Evolutionary conservation across 1,140 invertebrate species (phyloP), one percentile per base, ranked within the genome.

Genomic region (Phocides pigmalion): DNA sequence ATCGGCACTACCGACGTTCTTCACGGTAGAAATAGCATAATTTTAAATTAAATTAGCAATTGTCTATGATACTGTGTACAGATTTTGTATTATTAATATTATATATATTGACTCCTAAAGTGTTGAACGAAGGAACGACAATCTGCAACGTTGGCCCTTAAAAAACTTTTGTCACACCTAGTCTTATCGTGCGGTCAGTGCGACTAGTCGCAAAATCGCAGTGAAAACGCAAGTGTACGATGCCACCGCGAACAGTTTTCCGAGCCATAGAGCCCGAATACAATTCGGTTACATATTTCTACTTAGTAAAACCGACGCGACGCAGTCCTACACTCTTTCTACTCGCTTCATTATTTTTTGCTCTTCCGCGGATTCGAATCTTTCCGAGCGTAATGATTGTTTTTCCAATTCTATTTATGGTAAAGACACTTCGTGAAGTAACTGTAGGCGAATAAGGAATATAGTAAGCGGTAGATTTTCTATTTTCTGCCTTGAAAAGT

Each of bases 231-330:
- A 25, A 8, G 28, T 32, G 9, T 11, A 11, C 28, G 9, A 2
- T 0, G n/a, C 9, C 50, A 37, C 39, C 47, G 32, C 20, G 17
- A 42, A 47, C 69, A 62, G 65, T 76, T 76, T 79, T 76, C 71
- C 74, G 69, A 59, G 51, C 64, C 72, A 71, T 58, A 63, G 72
- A 64, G 39, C 66, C 37, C 66, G 66, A 79, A 79, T 68, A 64
- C 64, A 79, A 74, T 79, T 74, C 68, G 65, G 71, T 74, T 76
- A 76, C 66, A 70, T 70, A 68, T 68, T 69, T 70, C 47, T 53
- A 42, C 63, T 66, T 64, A 62, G 64, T 66, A 41, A 59, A 66
- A 66, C 47, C 46, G 22, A 50, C 54, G 47, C 54, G 56, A 46
- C 44, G 39, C 22, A 41, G 54, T 46, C 39, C 41, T 44, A 32